Base-by-base conservation (phyloP, 2,888 invertebrate species). In the Parelbella ahira region DNA sequence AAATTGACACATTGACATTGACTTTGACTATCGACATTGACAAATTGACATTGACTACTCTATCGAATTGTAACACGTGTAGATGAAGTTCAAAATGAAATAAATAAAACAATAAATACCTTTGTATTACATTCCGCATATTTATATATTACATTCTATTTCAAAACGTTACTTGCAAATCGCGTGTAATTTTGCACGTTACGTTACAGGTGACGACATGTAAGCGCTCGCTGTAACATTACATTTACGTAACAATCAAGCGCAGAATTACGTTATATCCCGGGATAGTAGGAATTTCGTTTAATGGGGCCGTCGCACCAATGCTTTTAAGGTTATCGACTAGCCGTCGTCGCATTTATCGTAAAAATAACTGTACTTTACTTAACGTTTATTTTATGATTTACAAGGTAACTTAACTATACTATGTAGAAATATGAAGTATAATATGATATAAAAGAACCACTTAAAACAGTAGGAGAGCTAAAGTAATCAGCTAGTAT, bases 281-380 rank as follows among this genome's bases (percentile, higher is more conserved):
- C 30, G 25, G 8, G 24, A 39, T 25, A 11, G 24, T 32, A 24
- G 23, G 28, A 37, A 10, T 32, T 32, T 24, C 3, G 6, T 39
- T 18, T 39, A 30, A 39, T 39, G 25, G 39, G n/a, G n/a, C n/a
- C 29, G 39, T 39, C 32, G 11, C 28, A 41, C 58, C 49, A 58
- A 60, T 48, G 62, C 62, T 64, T 64, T 66, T 63, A 66, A 57
- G 53, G 53, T 50, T 57, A 62, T 63, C 57, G 63, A 58, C 60
- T 59, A 53, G 52, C 24, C 30, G 32, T 32, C 19, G 24, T 32
- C 18, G 19, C 27, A 27, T 36, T 36, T 36, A 36, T 36, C 36
- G 27, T 32, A 32, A 39, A 38, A 39, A 25, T 25, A 6, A 10
- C 11, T 18, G 12, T 30, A 18, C 18, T 38, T 30, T 30, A 30